These are phyloP conservation scores for Acanthosepion lycidas DNA, from an alignment of 2,888 invertebrate genomes.

Conservation along the genomic window DNA sequence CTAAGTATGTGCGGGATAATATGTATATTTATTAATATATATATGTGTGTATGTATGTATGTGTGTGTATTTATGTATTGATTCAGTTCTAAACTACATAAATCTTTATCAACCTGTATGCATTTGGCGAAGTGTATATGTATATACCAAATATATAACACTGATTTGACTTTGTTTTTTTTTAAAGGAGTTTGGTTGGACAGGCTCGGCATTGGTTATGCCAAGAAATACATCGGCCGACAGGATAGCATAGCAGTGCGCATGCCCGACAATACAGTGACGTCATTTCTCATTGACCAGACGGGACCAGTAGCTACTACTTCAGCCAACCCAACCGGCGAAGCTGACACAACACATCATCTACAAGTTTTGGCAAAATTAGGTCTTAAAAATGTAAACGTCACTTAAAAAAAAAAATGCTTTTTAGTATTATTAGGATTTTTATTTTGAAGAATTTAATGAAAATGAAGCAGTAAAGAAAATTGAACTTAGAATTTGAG, in stretches of 20 bases:
- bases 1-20: no score
- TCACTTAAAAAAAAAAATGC: not conserved
- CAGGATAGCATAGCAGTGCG: slow-evolving; percentile 64
- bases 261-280: slow-evolving; percentile 62
- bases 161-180: not conserved
- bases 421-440: no score
- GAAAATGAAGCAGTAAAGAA: no score
- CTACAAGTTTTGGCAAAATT: slow-evolving; percentile 63
- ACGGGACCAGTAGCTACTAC: slow-evolving; percentile 63
- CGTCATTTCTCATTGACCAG: slow-evolving; percentile 61
- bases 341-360: slow-evolving; percentile 64
- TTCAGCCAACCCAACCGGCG: slow-evolving; percentile 65
- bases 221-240: slow-evolving; percentile 60
- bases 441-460: no score
- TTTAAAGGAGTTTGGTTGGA: slow-evolving; percentile 61
- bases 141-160: no score
- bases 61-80: no score
- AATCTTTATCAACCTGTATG: no score
- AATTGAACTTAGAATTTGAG: no score
- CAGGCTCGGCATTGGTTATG: slow-evolving; percentile 57
- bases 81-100: no score
- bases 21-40: no score
- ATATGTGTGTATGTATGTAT: no score
- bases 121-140: no score
- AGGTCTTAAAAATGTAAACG: slow-evolving; percentile 59